These are phyloP conservation scores for Phyllotreta striolata DNA, from an alignment of 2,888 invertebrate genomes.

Conservation along the genomic window DNA sequence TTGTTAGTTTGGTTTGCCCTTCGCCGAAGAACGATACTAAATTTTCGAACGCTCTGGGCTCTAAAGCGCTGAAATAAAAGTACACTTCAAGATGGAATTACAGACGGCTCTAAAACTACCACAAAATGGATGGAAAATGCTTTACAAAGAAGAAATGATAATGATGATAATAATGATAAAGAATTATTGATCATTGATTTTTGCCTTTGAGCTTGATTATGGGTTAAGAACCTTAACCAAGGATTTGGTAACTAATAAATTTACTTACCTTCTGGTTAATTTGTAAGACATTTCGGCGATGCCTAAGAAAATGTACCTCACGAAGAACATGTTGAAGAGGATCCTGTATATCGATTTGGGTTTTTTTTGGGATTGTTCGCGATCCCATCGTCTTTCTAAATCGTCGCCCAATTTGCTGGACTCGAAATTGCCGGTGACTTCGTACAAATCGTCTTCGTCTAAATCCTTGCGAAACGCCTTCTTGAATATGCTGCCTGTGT, in stretches of 20 bases:
- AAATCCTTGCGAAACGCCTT: constrained; percentile 71
- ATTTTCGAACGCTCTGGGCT: constrained; percentile 49
- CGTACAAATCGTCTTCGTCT: constrained; percentile 67
- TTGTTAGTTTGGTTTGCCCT: constrained; percentile 44
- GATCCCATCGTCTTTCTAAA: constrained; percentile 52
- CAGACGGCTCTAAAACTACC: background rate
- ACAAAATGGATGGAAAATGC: too few species aligned
- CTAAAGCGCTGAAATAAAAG: constrained; percentile 46
- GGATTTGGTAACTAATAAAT: too few species aligned
- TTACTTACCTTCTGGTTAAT: constrained; percentile 11
- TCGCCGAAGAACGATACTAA: constrained; percentile 48
- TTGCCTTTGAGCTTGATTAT: too few species aligned
- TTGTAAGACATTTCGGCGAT: background rate
- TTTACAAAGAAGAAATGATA: too few species aligned
- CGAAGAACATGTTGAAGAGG: background rate
- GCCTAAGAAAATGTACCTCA: background rate
- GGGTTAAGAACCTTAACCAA: too few species aligned
- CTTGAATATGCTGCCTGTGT: constrained; percentile 71
- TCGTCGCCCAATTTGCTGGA: constrained; percentile 43
- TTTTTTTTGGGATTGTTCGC: constrained; percentile 30
- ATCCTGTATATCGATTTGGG: constrained; percentile 35
- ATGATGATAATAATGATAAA: too few species aligned
- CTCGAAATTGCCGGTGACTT: constrained; percentile 60
- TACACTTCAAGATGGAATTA: background rate
- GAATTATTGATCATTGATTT: too few species aligned